Evolutionary conservation across 2,888 invertebrate genomes (phyloP).

Genomic region (Watsonalla binaria): DNA sequence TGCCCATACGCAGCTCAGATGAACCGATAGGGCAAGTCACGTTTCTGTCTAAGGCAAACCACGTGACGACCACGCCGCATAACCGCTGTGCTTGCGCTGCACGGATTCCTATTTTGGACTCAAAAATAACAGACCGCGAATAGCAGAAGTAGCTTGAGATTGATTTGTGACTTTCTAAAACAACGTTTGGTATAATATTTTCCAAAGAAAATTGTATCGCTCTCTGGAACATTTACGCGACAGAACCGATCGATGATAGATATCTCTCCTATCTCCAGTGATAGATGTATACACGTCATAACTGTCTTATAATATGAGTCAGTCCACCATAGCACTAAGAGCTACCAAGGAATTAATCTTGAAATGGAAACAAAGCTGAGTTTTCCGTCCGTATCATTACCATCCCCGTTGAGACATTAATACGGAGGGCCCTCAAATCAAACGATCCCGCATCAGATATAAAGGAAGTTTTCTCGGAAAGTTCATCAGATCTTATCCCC

Average conservation of each 20-base stretch:
- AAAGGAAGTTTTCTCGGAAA: constrained; percentile 10
- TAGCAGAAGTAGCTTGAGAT: background rate
- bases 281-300: too few relatives aligned
- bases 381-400: background rate
- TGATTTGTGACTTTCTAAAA: too few relatives aligned
- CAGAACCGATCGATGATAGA: too few relatives aligned
- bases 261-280: too few relatives aligned
- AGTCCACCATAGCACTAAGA: too few relatives aligned
- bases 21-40: constrained; percentile 40
- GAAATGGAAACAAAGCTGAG: background rate
- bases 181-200: too few relatives aligned
- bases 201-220: too few relatives aligned
- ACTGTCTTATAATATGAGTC: too few relatives aligned
- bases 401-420: constrained; percentile 1
- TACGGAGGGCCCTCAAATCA: constrained; percentile 2
- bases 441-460: constrained; percentile 3
- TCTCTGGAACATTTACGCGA: too few relatives aligned
- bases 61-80: constrained; percentile 14
- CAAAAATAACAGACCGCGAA: background rate
- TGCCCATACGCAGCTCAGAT: constrained; percentile 22
- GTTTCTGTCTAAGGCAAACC: constrained; percentile 28
- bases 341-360: background rate
- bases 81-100: constrained; percentile 14
- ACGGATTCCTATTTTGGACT: background rate
- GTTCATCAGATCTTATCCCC: constrained; percentile 9